Evolutionary conservation across 2,797 vertebrate species (phyloP).

Genomic region (Scleropages formosus): DNA sequence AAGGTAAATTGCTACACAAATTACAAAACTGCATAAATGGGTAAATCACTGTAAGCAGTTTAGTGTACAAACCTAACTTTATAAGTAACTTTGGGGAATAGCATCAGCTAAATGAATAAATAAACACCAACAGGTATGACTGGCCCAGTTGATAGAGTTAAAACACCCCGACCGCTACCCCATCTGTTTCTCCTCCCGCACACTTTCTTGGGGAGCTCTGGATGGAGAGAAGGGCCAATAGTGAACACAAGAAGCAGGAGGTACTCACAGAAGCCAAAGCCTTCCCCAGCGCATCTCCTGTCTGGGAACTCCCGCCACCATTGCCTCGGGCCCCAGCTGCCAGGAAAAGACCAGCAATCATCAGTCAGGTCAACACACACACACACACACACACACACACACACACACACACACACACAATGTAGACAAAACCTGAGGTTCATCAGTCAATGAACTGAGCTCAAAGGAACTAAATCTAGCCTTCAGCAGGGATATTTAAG

Average conservation of each 20-base stretch:
- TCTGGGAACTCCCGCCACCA: slow-evolving; percentile 82
- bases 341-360: slow-evolving; percentile 26
- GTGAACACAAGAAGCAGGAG: neutral
- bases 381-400: neutral
- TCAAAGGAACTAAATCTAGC: too few species aligned
- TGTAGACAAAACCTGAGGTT: neutral
- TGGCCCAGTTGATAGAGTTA: too few species aligned
- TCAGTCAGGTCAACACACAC: neutral
- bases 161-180: too few species aligned
- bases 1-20: too few species aligned
- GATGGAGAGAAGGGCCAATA: neutral
- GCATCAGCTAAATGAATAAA: too few species aligned
- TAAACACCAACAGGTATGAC: too few species aligned
- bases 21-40: too few species aligned
- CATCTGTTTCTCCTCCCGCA: neutral
- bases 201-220: neutral
- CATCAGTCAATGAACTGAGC: too few species aligned
- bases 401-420: neutral
- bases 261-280: slow-evolving; percentile 95
- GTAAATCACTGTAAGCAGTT: too few species aligned
- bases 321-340: slow-evolving; percentile 79
- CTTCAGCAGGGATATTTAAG: too few species aligned
- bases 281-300: slow-evolving; percentile 91
- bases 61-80: too few species aligned
- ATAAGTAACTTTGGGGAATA: too few species aligned